Evolutionary conservation across 2,797 vertebrate species (phyloP), one percentile per base, ranked within the genome.

Genomic region (Hyperoplus lanceolatus): DNA sequence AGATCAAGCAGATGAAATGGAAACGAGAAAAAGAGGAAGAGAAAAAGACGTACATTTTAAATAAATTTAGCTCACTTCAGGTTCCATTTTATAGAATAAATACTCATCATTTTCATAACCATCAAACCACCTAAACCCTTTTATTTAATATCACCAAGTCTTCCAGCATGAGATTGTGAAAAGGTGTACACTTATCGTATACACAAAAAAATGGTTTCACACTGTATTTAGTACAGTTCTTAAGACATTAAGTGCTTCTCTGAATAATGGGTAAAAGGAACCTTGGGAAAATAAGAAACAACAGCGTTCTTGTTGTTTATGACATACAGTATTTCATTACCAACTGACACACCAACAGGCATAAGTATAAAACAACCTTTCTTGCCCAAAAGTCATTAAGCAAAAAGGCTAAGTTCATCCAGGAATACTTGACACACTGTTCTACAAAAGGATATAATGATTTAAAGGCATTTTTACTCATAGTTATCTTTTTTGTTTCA

Each of bases 21-120:
- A 86, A 86, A 87, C 73, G 51, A 86, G 50, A 63, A 75, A 90
- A 74, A 41, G 71, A 81, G 79, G 75, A 87, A 84, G 81, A 84
- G 84, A 89, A 83, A 83, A 87, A 87, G 14, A 87, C 77, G 75
- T 39, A 1, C 10, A 72, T 74, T 81, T 86, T 87, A 49, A 57
- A 84, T 72, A 80, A 48, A 72, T 69, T 85, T 71, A 75, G 73
- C 80, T 91, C 75, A 87, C 57, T 72, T 81, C 62, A 74, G 77
- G 72, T 75, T 81, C 88, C 70, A 73, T 83, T 80, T 81, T 18
- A 76, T 79, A 80, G 81, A 89, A 84, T 90, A 84, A 81, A 90
- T 85, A 85, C 42, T 85, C 48, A 8, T 71, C 21, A 58, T 73
- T 81, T 54, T 73, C 43, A 59, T 73, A 87, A 82, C 53, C 71